phyloP scores from a whole-genome alignment of 2,113 vertebrate species.

The Hemiprocne comata region DNA sequence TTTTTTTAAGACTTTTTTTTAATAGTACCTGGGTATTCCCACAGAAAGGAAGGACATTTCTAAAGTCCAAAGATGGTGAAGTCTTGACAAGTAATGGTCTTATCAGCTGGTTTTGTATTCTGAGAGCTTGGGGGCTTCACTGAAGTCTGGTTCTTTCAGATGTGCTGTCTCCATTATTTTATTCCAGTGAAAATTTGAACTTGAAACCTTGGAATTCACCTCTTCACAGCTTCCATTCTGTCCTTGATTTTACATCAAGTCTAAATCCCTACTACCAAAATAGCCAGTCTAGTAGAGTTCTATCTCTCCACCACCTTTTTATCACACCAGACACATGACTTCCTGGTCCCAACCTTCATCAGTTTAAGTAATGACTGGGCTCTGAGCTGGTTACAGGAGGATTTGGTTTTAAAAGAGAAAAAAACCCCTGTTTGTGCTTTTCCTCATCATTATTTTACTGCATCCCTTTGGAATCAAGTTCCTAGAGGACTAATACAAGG shows the following conservation, averaged over 20 bases:
- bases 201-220: background rate
- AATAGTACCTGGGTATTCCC: background rate
- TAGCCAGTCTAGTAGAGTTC: background rate
- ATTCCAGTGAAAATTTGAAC: background rate
- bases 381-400: background rate
- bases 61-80: background rate
- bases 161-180: background rate
- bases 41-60: background rate
- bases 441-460: background rate
- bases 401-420: background rate
- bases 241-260: background rate
- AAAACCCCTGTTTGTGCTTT: background rate
- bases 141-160: background rate
- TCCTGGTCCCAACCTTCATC: background rate
- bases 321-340: background rate
- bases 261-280: background rate
- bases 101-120: background rate
- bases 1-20: background rate
- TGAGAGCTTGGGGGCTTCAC: background rate
- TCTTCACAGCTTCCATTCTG: background rate
- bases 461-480: background rate
- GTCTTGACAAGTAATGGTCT: background rate
- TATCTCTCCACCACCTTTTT: conserved; percentile 10
- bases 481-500: background rate
- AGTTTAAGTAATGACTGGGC: background rate